phyloP scores from a whole-genome alignment of 2,113 vertebrate species.

The Meriones unguiculatus region DNA sequence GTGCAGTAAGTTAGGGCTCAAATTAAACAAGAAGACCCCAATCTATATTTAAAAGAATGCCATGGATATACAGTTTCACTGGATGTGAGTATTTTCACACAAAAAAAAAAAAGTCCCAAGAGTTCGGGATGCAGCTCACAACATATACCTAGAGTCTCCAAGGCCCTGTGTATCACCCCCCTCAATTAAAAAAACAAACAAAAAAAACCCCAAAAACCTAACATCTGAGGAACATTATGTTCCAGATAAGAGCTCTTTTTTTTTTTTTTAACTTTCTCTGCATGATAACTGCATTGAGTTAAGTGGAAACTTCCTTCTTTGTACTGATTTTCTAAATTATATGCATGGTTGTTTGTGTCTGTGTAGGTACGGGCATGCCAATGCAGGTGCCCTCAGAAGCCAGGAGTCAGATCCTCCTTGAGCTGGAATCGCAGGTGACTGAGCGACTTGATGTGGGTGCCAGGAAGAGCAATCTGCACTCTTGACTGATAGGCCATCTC shows the following conservation, averaged over 20 bases:
- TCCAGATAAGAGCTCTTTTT: slow-evolving; percentile 18
- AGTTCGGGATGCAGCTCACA: neutral
- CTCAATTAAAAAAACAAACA: neutral
- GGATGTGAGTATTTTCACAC: neutral
- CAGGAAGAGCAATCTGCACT: neutral
- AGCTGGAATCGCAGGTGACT: neutral
- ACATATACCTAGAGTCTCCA: neutral
- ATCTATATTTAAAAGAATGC: neutral
- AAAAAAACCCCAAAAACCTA: neutral
- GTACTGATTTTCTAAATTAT: neutral
- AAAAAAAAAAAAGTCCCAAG: neutral
- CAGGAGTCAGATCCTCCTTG: neutral
- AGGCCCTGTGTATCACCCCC: neutral
- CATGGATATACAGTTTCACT: neutral
- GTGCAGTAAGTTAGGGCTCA: neutral
- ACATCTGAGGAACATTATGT: slow-evolving; percentile 24
- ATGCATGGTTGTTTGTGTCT: neutral
- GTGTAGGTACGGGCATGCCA: neutral
- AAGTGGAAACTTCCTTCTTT: slow-evolving; percentile 34
- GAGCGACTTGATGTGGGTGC: neutral
- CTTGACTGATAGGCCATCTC: neutral
- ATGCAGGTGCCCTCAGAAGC: neutral
- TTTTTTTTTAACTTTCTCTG: slow-evolving; percentile 26
- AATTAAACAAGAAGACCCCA: slow-evolving; percentile 20
- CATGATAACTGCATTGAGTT: neutral